Evolutionary conservation across 2,888 invertebrate species (phyloP), one percentile per base, ranked within the genome.

Genomic region (Junonia oenone): DNA sequence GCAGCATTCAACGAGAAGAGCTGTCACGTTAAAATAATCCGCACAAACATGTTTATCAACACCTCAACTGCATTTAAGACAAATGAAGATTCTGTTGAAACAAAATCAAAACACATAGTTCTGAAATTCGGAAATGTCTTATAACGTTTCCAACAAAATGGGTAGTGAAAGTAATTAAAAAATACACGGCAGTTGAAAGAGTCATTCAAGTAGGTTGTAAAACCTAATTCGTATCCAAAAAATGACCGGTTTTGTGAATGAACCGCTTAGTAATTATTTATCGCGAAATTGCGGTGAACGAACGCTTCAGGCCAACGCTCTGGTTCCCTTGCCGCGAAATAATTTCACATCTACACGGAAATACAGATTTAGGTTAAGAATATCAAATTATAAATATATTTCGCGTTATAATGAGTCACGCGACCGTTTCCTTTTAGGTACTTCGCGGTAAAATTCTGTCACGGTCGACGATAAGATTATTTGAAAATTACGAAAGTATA

Each of bases 331-430:
- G 58, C 61, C 61, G 58, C 65, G 66, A 68, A 78, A 73, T 67
- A 55, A 71, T 69, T 73, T 68, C 68, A 65, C 65, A 62, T 68
- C 63, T 56, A 60, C 56, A 63, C 78, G 76, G 76, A 80, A 80
- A 78, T 71, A 67, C 67, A 63, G 69, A 69, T 72, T 65, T 66
- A 61, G 62, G 63, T 63, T 63, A 63, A 58, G 61, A 62, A 59
- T 56, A 57, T 58, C 49, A 49, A 48, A 55, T 50, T 50, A 54
- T 29, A 40, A 35, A 45, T 43, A 37, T 45, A 37, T 49, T 49
- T 37, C 35, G n/a, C 35, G 13, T 33, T 51, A 46, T 13, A 31
- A 48, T 11, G 6, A 11, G 26, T 45, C 40, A 47, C 40, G 45
- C 26, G 51, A 17, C 15, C 27, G 51, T 51, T 55, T 33, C 31